Evolutionary conservation across 2,113 vertebrate genomes (phyloP).

Genomic region (Oreochromis tanganicae): DNA sequence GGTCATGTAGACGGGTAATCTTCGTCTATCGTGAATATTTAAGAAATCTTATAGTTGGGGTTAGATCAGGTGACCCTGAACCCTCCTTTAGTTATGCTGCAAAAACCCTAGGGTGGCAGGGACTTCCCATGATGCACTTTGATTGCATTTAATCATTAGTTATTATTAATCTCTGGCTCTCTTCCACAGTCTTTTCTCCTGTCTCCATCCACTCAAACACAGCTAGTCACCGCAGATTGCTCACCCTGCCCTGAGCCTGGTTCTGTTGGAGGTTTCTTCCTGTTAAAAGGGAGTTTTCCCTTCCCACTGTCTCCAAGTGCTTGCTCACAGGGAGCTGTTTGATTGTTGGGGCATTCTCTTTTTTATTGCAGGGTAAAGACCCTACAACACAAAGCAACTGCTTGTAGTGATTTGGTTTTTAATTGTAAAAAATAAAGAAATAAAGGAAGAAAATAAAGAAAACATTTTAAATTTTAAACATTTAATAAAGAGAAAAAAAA

Average conservation of each 20-base stretch:
- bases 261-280: neutral
- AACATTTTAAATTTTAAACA: neutral
- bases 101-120: fast-evolving
- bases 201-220: neutral
- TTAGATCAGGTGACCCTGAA: neutral
- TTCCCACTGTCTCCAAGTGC: neutral
- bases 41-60: fast-evolving
- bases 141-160: neutral
- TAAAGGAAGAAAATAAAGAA: neutral
- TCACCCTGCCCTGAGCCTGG: neutral
- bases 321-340: neutral
- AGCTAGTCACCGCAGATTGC: fast-evolving
- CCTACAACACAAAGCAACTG: fast-evolving
- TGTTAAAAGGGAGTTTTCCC: neutral
- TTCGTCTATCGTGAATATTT: neutral
- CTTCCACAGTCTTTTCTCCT: neutral
- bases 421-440: neutral
- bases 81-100: fast-evolving
- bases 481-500: no score
- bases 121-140: neutral
- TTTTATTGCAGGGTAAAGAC: neutral
- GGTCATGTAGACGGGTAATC: neutral
- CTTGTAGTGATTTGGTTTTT: neutral
- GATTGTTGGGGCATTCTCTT: neutral
- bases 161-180: neutral